Evolutionary conservation across 2,888 invertebrate genomes (phyloP).

Genomic region (Orthonevra nobilis): DNA sequence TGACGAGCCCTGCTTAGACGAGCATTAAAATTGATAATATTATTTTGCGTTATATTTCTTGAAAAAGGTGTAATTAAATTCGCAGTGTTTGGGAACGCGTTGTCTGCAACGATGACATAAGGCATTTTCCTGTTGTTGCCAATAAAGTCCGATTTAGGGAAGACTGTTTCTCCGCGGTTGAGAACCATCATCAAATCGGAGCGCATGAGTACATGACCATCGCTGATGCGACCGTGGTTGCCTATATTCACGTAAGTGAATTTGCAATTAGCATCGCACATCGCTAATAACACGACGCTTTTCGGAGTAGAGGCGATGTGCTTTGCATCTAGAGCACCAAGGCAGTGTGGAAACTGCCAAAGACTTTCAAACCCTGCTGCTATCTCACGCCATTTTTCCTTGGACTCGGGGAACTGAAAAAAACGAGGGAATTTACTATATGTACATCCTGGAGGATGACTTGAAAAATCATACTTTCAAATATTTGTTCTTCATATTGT

Average conservation of each 20-base stretch:
- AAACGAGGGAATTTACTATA: neutral
- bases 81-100: neutral
- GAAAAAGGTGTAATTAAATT: slow-evolving; percentile 2
- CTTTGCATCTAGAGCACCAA: slow-evolving; percentile 2
- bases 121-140: slow-evolving; percentile 2
- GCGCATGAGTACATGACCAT: slow-evolving; percentile 5
- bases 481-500: neutral
- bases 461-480: neutral
- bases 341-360: slow-evolving; percentile 4
- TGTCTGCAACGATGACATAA: slow-evolving; percentile 16
- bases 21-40: slow-evolving; percentile 9
- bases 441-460: neutral
- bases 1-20: slow-evolving; percentile 4
- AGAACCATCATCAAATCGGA: neutral
- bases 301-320: slow-evolving; percentile 1
- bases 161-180: neutral
- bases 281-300: slow-evolving; percentile 9
- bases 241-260: slow-evolving; percentile 10
- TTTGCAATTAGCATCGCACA: slow-evolving; percentile 9
- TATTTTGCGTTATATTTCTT: neutral
- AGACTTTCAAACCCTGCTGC: neutral
- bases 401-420: slow-evolving; percentile 6
- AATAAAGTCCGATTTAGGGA: neutral
- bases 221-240: slow-evolving; percentile 6
- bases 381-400: slow-evolving; percentile 1